Evolutionary conservation across 35 echinoderm and acorn worm species (phyloP), one percentile per base, ranked within the genome.

Genomic region (Lytechinus variegatus): DNA sequence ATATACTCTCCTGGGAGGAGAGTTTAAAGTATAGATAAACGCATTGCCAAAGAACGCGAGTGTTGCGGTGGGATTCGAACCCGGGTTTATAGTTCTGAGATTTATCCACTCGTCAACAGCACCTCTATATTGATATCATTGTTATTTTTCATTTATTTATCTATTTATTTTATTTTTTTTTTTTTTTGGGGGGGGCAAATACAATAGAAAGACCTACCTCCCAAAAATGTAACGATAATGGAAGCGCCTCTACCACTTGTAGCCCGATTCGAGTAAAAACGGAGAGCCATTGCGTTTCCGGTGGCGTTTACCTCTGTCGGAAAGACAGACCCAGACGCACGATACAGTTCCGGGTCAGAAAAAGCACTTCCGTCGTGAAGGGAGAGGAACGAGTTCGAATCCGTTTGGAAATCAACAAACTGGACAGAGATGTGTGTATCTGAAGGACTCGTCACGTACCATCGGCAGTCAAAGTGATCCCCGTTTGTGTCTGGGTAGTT

Each of bases 371-470:
- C 92, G 55, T 93, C 92, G 24, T 55, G 54, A 11, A 93, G n/a
- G 21, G 55, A 27, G 4, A 93, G 55, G 54, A 53, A 93, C 29
- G 92, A 93, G 9, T 54, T 57, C 9, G 92, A 27, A 57, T 93
- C 92, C 4, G 92, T 93, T 57, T 54, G 29, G 92, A 93, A 93
- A 54, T 93, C 92, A 93, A 55, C 27, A 54, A 93, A 56, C 54
- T 93, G 29, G 92, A 57, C 92, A 9, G 92, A 93, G 92, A 93
- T 19, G 52, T 27, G 2, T 0, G 92, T 93, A n/a, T 93, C 92
- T 4, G 92, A 93, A 54, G 92, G 92, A 56, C 92, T 56, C 53
- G 9, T 93, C 54, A 93, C 13, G 24, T 55, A 93, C 92, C 92
- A 93, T 13, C 92, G 52, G 92, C 92, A 93, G 27, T 93, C 92